Conservation (phyloP, 1,140 invertebrate species). For the Stegodyphus mimosarum region DNA sequence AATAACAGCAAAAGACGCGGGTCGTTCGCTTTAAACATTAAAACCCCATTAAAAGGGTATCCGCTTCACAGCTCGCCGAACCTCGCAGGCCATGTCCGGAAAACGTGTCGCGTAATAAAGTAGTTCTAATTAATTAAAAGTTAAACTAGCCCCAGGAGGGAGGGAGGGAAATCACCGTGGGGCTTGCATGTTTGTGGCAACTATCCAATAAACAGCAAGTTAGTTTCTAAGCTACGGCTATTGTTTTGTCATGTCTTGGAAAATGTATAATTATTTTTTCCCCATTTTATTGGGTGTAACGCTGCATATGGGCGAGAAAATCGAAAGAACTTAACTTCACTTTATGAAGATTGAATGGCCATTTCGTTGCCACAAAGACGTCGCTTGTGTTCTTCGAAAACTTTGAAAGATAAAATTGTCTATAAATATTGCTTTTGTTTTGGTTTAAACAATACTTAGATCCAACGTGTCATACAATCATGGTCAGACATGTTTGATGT, state of each 20-base stretch:
- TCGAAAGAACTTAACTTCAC: too few relatives aligned
- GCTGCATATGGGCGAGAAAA: too few relatives aligned
- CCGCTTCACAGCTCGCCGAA: constrained; percentile 39
- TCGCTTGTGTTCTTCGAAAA: too few relatives aligned
- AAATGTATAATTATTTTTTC: constrained; percentile 36
- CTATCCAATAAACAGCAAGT: constrained; percentile 53
- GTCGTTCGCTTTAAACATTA: constrained; percentile 49
- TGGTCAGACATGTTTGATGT: too few relatives aligned
- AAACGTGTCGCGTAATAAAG: constrained; percentile 59
- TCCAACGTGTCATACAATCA: too few relatives aligned
- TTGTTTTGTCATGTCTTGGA: constrained; percentile 56
- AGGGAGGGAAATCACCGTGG: constrained; percentile 3
- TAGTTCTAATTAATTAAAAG: constrained; percentile 61
- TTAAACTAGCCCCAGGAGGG: constrained; percentile 36
- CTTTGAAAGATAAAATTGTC: too few relatives aligned
- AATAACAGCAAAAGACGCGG: constrained; percentile 5
- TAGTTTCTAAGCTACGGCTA: constrained; percentile 40
- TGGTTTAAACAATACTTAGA: too few relatives aligned
- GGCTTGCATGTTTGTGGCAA: constrained; percentile 53
- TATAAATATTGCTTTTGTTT: too few relatives aligned
- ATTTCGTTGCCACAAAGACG: too few relatives aligned
- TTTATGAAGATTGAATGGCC: too few relatives aligned
- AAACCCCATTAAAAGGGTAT: constrained; percentile 57
- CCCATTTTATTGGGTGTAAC: too few relatives aligned
- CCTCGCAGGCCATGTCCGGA: constrained; percentile 25